These are phyloP conservation scores for Otis tarda DNA, from an alignment of 2,113 vertebrate genomes.

Conservation along the genomic window DNA sequence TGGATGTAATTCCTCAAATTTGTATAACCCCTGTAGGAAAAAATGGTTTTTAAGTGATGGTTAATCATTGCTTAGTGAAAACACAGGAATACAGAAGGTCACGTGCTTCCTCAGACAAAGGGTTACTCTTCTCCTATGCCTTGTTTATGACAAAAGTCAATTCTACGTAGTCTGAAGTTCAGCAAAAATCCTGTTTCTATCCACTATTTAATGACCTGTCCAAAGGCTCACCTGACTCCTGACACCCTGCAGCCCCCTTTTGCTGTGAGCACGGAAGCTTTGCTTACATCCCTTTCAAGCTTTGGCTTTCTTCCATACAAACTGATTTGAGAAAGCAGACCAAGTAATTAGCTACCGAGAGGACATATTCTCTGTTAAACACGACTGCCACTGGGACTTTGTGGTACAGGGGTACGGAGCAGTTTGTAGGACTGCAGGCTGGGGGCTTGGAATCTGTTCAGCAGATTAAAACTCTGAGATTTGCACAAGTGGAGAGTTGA, in stretches of 20 bases:
- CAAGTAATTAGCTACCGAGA: neutral
- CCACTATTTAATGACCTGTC: neutral
- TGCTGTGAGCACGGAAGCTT: neutral
- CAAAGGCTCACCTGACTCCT: neutral
- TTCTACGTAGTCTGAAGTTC: neutral
- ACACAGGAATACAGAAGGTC: neutral
- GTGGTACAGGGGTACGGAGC: neutral
- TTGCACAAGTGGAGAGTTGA: neutral
- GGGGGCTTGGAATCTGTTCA: neutral
- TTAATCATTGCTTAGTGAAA: neutral
- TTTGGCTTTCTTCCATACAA: neutral
- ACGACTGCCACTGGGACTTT: fast-evolving
- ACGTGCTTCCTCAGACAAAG: neutral
- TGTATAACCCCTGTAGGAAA: neutral
- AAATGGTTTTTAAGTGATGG: neutral
- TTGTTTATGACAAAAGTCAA: neutral
- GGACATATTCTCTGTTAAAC: neutral
- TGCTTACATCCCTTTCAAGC: neutral
- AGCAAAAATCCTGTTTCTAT: neutral
- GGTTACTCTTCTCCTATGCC: neutral
- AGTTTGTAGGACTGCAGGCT: neutral
- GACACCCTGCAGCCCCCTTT: neutral
- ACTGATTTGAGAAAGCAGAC: neutral
- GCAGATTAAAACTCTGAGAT: neutral
- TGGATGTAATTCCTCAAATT: neutral